phyloP scores from a whole-genome alignment of 1,140 invertebrate species.

The Euwallacea fornicatus region DNA sequence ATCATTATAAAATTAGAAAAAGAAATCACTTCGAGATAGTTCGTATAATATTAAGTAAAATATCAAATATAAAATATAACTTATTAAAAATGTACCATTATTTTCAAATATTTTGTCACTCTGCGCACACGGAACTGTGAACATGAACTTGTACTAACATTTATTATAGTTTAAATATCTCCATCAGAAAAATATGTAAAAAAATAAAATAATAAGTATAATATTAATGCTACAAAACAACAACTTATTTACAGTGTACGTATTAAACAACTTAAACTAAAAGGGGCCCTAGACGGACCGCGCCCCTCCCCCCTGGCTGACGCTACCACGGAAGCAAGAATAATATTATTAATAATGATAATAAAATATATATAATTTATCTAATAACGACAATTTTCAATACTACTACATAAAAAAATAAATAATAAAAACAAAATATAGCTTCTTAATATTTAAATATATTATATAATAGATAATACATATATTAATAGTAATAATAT shows the following conservation, averaged over 20 bases:
- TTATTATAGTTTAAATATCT: slow-evolving; percentile 54
- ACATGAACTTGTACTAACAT: slow-evolving; percentile 56
- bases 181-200: slow-evolving; percentile 55
- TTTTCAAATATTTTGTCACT: slow-evolving; percentile 51
- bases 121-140: slow-evolving; percentile 50
- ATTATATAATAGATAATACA: slow-evolving; percentile 40
- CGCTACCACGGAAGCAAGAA: slow-evolving; percentile 37
- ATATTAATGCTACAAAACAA: slow-evolving; percentile 55
- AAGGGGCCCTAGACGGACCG: slow-evolving; percentile 30
- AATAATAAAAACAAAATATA: slow-evolving; percentile 52
- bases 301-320: slow-evolving; percentile 31
- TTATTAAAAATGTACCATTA: slow-evolving; percentile 51
- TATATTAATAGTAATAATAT: slow-evolving; percentile 45
- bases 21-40: slow-evolving; percentile 46
- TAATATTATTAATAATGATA: slow-evolving; percentile 48
- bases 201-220: slow-evolving; percentile 56
- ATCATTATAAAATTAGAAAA: slow-evolving; percentile 51
- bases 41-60: slow-evolving; percentile 45
- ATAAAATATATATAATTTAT: slow-evolving; percentile 53
- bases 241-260: slow-evolving; percentile 54
- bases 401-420: slow-evolving; percentile 50
- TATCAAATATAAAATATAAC: slow-evolving; percentile 53
- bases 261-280: slow-evolving; percentile 51
- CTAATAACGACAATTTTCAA: slow-evolving; percentile 50
- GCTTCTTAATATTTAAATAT: slow-evolving; percentile 48